Evolutionary conservation across 2,888 invertebrate genomes (phyloP), one percentile per base, ranked within the genome.

Genomic region (Choristoneura rosaceana): DNA sequence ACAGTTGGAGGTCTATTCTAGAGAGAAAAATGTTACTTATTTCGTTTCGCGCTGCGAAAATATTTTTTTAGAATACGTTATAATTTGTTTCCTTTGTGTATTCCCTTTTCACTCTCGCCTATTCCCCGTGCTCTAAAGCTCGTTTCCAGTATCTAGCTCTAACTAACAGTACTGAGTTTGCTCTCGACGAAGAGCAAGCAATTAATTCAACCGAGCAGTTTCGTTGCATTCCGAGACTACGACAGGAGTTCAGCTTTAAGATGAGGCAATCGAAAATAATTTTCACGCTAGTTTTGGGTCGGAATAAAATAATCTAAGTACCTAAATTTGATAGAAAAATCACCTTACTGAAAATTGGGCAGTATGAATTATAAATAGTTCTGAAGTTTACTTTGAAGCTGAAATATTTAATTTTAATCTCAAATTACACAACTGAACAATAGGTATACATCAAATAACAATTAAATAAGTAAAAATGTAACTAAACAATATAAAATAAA

Each of bases 161-260:
- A 55, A 55, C 55, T 55, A 55, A 25, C 55, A 25, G 10, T 12
- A 55, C 55, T 7, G 55, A 55, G 25, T 4, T 55, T 25, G 55
- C 55, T 25, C 25, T 25, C 25, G 25, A 55, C 10, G 25, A 25
- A 3, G 5, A 52, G 25, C 55, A n/a, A 52, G n/a, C 59, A 38
- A 59, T 59, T 59, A 59, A 34, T 59, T 59, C 59, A 34, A 34
- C 33, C 7, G 59, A 59, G 59, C 14, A 14, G 34, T 59, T 59
- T 34, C 34, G n/a, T 59, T 34, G n/a, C 59, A 59, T 59, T 34
- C 34, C 59, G 8, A 34, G 14, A 34, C 34, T n/a, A 59, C 55
- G 58, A 33, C 33, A 9, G n/a, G 59, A 9, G n/a, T 59, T n/a
- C 38, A 7, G 38, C 34, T 59, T 33, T 59, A 17, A 34, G 38